Percentiles rank a stretch among this genome's conserved stretches.
Conservation (phyloP, 2,113 vertebrate species). For the Oryzias javanicus region DNA sequence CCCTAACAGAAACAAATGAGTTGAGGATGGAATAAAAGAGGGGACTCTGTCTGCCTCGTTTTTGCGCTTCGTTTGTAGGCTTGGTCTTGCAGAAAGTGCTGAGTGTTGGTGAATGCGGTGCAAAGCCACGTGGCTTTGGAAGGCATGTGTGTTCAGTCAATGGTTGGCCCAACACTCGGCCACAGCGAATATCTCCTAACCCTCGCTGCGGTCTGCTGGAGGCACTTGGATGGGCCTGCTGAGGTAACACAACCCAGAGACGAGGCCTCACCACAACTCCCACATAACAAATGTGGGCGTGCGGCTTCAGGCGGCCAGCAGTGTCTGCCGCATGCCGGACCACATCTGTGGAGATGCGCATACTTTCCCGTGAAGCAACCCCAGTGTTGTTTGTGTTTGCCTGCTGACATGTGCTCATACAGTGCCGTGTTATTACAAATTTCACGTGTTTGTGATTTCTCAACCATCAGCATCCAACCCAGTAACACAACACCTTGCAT, state of each 20-base stretch:
- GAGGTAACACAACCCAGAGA: slow-evolving; percentile 54
- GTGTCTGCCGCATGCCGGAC: slow-evolving; percentile 35
- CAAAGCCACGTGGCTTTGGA: slow-evolving; percentile 63
- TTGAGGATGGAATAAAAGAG: no score
- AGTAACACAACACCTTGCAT: slow-evolving; percentile 30
- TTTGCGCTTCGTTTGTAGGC: slow-evolving; percentile 19
- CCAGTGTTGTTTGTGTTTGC: slow-evolving; percentile 41
- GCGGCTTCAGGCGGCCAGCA: slow-evolving; percentile 17
- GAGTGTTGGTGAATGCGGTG: slow-evolving; percentile 65
- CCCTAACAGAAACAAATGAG: no score
- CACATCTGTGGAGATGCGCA: slow-evolving; percentile 21
- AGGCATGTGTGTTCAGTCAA: slow-evolving; percentile 67
- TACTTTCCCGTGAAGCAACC: slow-evolving; percentile 24
- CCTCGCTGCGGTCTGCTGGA: slow-evolving; percentile 69
- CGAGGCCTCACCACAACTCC: slow-evolving; percentile 49
- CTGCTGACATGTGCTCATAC: slow-evolving; percentile 25
- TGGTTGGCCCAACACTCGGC: slow-evolving; percentile 33
- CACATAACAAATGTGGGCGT: slow-evolving; percentile 55
- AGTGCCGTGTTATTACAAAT: slow-evolving; percentile 5
- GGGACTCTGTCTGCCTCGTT: no score
- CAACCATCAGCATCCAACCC: slow-evolving; percentile 17
- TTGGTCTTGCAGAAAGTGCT: slow-evolving; percentile 60
- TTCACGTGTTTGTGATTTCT: slow-evolving; percentile 49
- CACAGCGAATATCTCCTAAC: slow-evolving; percentile 23
- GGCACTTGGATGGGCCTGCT: slow-evolving; percentile 52